Evolutionary conservation across 1,140 invertebrate genomes (phyloP), one percentile per base, ranked within the genome.

Genomic region (Archivesica marissinica): DNA sequence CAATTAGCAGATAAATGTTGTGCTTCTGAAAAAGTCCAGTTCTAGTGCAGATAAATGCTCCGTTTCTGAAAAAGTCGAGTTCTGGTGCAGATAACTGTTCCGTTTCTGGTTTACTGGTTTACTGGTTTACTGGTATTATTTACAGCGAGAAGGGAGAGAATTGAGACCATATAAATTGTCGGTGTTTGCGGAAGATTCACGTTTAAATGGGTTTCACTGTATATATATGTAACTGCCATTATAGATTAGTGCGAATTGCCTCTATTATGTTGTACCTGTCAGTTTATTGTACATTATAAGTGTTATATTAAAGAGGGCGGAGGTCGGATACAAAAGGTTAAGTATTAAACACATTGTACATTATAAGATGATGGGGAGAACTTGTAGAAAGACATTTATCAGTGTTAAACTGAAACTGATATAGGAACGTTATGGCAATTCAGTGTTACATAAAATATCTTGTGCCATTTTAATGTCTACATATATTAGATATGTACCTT

Each of bases 391-490:
- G 6, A 23, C 64, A 68, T 68, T 41, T 68, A 38, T 68, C 64
- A 68, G 38, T 41, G 39, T 44, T 68, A 47, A 23, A 41, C 64
- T 68, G 64, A 23, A 68, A 68, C n/a, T 44, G 64, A 68, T 68
- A 47, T 25, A 44, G 2, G 20, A 25, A 68, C n/a, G 1, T 68
- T 44, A 20, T 68, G 35, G 33, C 64, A 68, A 44, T 68, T 39
- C 13, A 13, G 64, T 41, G 28, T 68, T 41, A 30, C 23, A 41
- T 68, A 20, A 44, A 44, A 44, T 68, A 47, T 44, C 64, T 44
- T 13, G 9, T 68, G 23, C 11, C 35, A 23, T 23, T 30, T 33
- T 11, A 11, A 47, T 11, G 20, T 47, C 20, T 47, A 20, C 20
- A 9, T 47, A 47, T 11, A 47, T 20, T 47, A 47, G 9, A 20